A percentile compares a stretch with the other conserved stretches of the same genome.
Evolutionary conservation across 2,797 vertebrate species (phyloP).

Genomic region (Sebastes matsubarae): DNA sequence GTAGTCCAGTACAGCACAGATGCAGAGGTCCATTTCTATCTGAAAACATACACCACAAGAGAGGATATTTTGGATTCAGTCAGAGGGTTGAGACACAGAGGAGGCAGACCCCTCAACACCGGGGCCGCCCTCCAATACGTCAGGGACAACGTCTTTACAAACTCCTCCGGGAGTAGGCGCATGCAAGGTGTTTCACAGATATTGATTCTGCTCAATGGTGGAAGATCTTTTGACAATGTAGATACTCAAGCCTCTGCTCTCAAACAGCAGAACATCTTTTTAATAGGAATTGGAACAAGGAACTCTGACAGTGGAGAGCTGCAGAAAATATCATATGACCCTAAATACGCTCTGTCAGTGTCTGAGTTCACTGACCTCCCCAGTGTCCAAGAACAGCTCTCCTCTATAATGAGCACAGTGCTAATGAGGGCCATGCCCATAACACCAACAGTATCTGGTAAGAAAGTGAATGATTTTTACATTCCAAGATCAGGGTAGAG

Average conservation of each 20-base stretch:
- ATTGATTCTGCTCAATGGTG: slow-evolving; percentile 83
- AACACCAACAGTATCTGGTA: slow-evolving; percentile 47
- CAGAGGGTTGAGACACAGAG: slow-evolving; percentile 42
- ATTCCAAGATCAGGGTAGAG: neutral
- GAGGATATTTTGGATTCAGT: slow-evolving; percentile 34
- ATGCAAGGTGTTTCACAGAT: slow-evolving; percentile 82
- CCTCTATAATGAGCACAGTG: slow-evolving; percentile 45
- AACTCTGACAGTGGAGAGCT: slow-evolving; percentile 11
- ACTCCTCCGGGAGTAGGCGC: slow-evolving; percentile 5
- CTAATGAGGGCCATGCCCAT: neutral
- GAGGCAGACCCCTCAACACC: slow-evolving; percentile 54
- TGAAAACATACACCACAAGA: slow-evolving; percentile 13
- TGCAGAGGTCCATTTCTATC: slow-evolving; percentile 48
- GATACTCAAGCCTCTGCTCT: slow-evolving; percentile 72
- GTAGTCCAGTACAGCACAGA: slow-evolving; percentile 72
- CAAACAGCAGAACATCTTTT: slow-evolving; percentile 73
- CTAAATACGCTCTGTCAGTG: neutral
- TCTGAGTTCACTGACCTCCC: slow-evolving; percentile 41
- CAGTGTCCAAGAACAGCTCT: slow-evolving; percentile 35
- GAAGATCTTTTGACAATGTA: slow-evolving; percentile 82
- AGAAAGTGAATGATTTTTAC: slow-evolving; percentile 14
- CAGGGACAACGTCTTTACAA: slow-evolving; percentile 28
- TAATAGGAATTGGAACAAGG: slow-evolving; percentile 57
- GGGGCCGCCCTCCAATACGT: slow-evolving; percentile 60
- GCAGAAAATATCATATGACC: slow-evolving; percentile 19